Evolutionary conservation across 2,888 invertebrate species (phyloP), one percentile per base, ranked within the genome.

Genomic region (Caenorhabditis sp.): DNA sequence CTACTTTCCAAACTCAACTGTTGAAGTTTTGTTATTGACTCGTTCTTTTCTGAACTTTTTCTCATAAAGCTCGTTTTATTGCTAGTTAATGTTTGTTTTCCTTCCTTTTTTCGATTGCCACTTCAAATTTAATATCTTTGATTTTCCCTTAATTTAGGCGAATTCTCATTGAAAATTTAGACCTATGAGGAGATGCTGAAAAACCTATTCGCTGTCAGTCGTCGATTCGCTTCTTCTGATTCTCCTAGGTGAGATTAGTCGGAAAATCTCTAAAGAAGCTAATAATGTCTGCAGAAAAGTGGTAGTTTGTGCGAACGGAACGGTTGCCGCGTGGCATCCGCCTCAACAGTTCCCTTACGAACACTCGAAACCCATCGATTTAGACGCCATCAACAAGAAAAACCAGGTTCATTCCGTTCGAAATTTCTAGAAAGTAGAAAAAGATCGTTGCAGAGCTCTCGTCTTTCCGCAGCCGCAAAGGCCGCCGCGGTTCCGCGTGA

Each of bases 301-400:
- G 7, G 81, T 86, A 20, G 81, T 86, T 2, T 83, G 83, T 50
- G 35, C 78, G 9, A 85, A 87, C 83, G 87, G 86, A 35, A 78
- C 82, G 13, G 79, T 89, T 17, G 88, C 86, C 26, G 78, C 78
- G 30, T 88, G 87, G 88, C 89, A 89, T 80, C 89, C 89, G 26
- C 73, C 78, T 13, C 72, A 78, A 41, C 58, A 77, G 15, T 82
- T 84, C 56, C 88, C 88, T 6, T 88, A 78, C 83, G 86, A 88
- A 59, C 81, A 86, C 52, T 80, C 87, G 11, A 78, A 73, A 24
- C 82, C 87, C 1, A 83, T 88, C 45, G 81, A 85, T 41, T 7
- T 68, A 15, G 22, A 13, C 0, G 30, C 41, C 3, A 24, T 59
- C 26, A 50, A 24, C 0, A 39, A 50, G 5, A 59, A 43, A 6